A percentile compares a stretch with the other conserved stretches of the same genome.
phyloP scores from a whole-genome alignment of 2,888 invertebrate species.

The Druceiella hillmani region DNA sequence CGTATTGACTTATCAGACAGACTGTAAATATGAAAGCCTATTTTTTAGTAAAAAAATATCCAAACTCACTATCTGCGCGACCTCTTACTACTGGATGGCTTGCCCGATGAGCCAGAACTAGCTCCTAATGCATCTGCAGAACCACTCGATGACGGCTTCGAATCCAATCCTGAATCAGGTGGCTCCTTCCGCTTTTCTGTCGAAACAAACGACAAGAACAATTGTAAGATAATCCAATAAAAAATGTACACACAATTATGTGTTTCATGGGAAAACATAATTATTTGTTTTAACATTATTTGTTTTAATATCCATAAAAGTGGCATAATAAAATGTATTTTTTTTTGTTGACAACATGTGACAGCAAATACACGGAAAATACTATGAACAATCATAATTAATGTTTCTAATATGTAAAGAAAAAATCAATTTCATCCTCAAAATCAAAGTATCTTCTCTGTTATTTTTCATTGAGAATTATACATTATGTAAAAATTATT shows the following conservation, averaged over 20 bases:
- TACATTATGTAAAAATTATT: no score
- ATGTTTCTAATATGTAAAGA: no score
- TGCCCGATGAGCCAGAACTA: slow-evolving; percentile 26
- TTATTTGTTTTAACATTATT: background rate
- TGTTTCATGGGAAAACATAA: background rate
- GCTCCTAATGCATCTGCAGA: slow-evolving; percentile 30
- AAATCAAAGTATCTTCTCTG: no score
- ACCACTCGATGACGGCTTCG: slow-evolving; percentile 48
- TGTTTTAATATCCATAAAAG: background rate
- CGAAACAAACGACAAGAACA: slow-evolving; percentile 32
- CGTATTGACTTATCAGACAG: no score
- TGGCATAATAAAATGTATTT: background rate
- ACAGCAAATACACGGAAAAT: no score
- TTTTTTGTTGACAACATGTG: no score
- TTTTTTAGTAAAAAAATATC: no score
- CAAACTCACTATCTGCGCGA: slow-evolving; percentile 74
- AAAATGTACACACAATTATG: slow-evolving; percentile 2
- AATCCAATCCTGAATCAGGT: slow-evolving; percentile 58
- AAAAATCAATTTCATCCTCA: no score
- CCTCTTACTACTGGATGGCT: slow-evolving; percentile 52
- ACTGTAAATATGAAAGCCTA: no score
- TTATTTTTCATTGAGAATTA: no score
- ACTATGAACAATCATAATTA: no score
- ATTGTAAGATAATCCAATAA: background rate
- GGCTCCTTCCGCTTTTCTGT: slow-evolving; percentile 81